Base-by-base conservation (phyloP, 2,797 vertebrate species). In the Kryptopterus vitreolus region DNA sequence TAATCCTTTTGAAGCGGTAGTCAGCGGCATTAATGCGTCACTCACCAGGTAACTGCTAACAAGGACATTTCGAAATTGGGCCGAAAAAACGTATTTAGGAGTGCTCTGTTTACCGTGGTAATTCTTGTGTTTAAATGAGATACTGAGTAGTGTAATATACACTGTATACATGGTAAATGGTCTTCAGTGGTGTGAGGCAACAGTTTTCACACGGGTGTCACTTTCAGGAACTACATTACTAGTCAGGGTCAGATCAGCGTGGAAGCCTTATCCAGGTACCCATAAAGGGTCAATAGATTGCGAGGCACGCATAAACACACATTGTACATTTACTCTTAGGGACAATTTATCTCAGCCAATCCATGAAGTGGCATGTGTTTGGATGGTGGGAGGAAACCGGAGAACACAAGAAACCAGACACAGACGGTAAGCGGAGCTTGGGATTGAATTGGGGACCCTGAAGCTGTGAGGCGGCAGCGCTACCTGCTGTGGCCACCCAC, bases 301-400 rank as follows among this genome's bases (percentile, higher is more conserved):
- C 24, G 53, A 74, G 15, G 33, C 35, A 43, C 15, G 53, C 13
- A 58, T 15, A 58, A 12, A 73, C 43, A 43, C 38, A 43, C 3
- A 26, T 13, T 13, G 38, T 43, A 26, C 22, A 58, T 57, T 58
- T n/a, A 43, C 33, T 58, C 53, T 24, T 58, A 18, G 15, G 33
- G 22, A 73, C 71, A 74, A 58, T 53, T 31, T 70, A 53, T 52
- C 26, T 46, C 3, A 48, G 65, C 13, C 43, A 68, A 16, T 68
- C 65, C n/a, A 68, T 38, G 20, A 68, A 18, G 5, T 43, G 66
- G 20, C 48, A 20, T 70, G 9, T 18, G 9, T 35, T 35, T 72
- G 31, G 16, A n/a, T 72, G 4, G 11, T 35, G 33, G 50, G 16
- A 35, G 16, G 50, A 72, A 72, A 70, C 24, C 3, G 2, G 68